phyloP scores from a whole-genome alignment of 1,140 invertebrate genomes.

The Lordiphosa clarofinis region DNA sequence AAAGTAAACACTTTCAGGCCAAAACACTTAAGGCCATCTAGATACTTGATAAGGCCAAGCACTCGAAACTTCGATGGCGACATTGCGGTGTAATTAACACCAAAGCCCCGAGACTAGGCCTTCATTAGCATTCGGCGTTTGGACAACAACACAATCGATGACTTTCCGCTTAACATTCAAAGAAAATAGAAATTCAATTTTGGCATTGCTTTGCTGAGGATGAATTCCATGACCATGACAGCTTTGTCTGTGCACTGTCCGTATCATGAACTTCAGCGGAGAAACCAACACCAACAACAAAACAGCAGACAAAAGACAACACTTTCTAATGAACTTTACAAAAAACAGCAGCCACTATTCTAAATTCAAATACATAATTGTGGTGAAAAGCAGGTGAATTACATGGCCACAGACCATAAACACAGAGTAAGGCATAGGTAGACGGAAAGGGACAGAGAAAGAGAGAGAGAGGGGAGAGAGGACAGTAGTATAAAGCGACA shows the following conservation, averaged over 20 bases:
- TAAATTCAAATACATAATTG: slow-evolving; percentile 56
- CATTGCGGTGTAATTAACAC: slow-evolving; percentile 65
- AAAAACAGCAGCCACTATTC: slow-evolving; percentile 43
- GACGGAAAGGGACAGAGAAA: background rate
- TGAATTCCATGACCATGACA: slow-evolving; percentile 43
- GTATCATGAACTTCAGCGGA: slow-evolving; percentile 36
- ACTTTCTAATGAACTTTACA: slow-evolving; percentile 74
- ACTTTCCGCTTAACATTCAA: slow-evolving; percentile 21
- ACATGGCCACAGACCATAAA: slow-evolving; percentile 70
- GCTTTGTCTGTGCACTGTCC: slow-evolving; percentile 47
- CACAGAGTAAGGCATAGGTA: slow-evolving; percentile 25
- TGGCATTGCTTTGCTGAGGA: slow-evolving; percentile 5
- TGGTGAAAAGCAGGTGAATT: slow-evolving; percentile 55
- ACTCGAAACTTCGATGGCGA: slow-evolving; percentile 8
- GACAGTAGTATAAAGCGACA: slow-evolving; percentile 21
- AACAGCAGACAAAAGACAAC: slow-evolving; percentile 32
- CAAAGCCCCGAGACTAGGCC: slow-evolving; percentile 17
- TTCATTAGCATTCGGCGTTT: slow-evolving; percentile 25
- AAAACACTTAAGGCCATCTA: slow-evolving; percentile 47
- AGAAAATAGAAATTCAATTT: slow-evolving; percentile 27
- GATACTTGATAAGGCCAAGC: slow-evolving; percentile 11
- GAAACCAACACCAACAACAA: slow-evolving; percentile 24
- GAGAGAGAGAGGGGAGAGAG: slow-evolving; percentile 7
- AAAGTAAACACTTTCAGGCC: slow-evolving; percentile 49
- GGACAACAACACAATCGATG: slow-evolving; percentile 21